Conservation (phyloP, 2,888 invertebrate genomes). For the Fabriciana adippe region DNA sequence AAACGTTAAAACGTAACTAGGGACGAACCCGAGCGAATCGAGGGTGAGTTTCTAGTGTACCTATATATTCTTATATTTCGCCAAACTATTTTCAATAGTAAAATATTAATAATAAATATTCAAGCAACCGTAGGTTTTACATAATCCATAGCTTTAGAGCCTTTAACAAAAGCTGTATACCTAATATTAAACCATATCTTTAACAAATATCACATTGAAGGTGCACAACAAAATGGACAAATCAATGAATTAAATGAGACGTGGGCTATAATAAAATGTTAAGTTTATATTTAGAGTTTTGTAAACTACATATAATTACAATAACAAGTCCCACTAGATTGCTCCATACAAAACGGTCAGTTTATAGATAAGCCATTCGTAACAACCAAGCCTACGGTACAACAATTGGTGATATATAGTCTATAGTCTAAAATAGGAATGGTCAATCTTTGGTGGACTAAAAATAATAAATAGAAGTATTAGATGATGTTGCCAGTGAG, state of each 20-base stretch:
- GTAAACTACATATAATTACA: not conserved
- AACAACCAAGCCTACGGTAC: slow-evolving; percentile 33
- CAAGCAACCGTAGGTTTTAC: not conserved
- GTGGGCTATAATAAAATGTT: not conserved
- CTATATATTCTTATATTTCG: too few species aligned
- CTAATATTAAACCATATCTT: not conserved
- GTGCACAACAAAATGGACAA: too few species aligned
- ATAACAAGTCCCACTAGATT: slow-evolving; percentile 20
- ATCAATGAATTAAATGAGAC: not conserved
- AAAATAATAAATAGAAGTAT: not conserved
- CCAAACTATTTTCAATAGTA: not conserved
- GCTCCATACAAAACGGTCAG: slow-evolving; percentile 15
- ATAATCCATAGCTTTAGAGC: not conserved
- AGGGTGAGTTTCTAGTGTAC: too few species aligned
- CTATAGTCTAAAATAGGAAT: slow-evolving; percentile 10
- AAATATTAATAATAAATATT: not conserved
- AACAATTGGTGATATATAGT: slow-evolving; percentile 36
- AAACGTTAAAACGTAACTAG: too few species aligned
- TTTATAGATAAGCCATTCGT: slow-evolving; percentile 24
- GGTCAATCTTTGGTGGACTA: not conserved
- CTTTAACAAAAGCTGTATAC: not conserved
- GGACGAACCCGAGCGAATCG: too few species aligned
- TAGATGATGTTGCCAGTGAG: too few species aligned
- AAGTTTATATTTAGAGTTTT: slow-evolving; percentile 4
- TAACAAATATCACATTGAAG: too few species aligned